Conservation (phyloP, 2,888 invertebrate species). For the Microplitis manilae region DNA sequence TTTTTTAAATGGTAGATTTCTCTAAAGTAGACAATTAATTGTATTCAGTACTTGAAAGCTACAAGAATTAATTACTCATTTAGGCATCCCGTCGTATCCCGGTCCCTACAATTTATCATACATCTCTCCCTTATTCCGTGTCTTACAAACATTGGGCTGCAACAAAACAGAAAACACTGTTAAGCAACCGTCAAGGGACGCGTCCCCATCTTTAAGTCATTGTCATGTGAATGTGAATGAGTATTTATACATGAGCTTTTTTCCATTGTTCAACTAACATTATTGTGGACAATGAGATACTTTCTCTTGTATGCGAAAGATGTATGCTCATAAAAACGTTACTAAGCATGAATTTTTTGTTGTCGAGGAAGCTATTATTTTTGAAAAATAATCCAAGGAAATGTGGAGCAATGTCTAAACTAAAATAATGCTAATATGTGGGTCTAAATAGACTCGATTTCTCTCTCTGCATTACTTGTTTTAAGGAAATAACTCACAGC, state of each 20-base stretch:
- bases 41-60: no score
- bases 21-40: no score
- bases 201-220: neutral
- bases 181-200: neutral
- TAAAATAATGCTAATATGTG: neutral
- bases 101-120: no score
- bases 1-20: no score
- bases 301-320: neutral
- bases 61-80: no score
- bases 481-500: no score
- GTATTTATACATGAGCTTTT: neutral
- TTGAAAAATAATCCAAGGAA: neutral
- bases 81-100: no score
- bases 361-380: neutral
- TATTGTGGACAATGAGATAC: neutral
- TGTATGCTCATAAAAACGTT: neutral
- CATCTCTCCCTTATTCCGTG: no score
- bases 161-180: neutral
- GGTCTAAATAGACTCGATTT: neutral
- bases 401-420: neutral
- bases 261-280: neutral
- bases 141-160: neutral
- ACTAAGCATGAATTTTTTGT: neutral
- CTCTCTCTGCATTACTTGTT: no score
- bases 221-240: conserved; percentile 1